Evolutionary conservation across 2,113 vertebrate genomes (phyloP).

Genomic region (Epinephelus fuscoguttatus): DNA sequence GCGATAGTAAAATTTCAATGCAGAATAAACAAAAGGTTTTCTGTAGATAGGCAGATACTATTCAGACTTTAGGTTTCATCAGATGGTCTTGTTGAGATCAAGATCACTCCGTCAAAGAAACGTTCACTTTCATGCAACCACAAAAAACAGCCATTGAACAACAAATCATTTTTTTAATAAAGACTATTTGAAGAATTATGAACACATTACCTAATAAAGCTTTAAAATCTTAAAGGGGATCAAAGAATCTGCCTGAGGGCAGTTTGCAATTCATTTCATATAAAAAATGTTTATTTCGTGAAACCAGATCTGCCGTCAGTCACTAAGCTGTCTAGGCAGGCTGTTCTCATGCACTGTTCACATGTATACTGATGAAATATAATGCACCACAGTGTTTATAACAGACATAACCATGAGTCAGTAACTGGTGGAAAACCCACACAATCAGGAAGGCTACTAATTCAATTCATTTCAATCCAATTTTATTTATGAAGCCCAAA

Average conservation of each 20-base stretch:
- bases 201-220: background rate
- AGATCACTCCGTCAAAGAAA: background rate
- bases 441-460: too few species aligned
- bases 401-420: too few species aligned
- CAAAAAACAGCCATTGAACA: background rate
- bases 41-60: background rate
- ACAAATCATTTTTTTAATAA: too few species aligned
- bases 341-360: too few species aligned
- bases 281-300: background rate
- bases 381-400: too few species aligned
- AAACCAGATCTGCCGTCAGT: background rate
- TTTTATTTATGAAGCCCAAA: too few species aligned
- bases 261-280: background rate
- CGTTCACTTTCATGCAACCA: background rate
- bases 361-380: too few species aligned
- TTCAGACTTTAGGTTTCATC: too few species aligned
- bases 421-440: too few species aligned
- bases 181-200: too few species aligned
- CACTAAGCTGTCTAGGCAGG: background rate
- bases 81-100: background rate
- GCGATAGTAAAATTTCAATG: background rate
- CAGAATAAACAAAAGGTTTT: background rate
- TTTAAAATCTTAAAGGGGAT: background rate
- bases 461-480: too few species aligned
- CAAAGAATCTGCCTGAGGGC: background rate